Evolutionary conservation across 1,140 invertebrate genomes (phyloP).

Genomic region (Trachelipus rathkii): DNA sequence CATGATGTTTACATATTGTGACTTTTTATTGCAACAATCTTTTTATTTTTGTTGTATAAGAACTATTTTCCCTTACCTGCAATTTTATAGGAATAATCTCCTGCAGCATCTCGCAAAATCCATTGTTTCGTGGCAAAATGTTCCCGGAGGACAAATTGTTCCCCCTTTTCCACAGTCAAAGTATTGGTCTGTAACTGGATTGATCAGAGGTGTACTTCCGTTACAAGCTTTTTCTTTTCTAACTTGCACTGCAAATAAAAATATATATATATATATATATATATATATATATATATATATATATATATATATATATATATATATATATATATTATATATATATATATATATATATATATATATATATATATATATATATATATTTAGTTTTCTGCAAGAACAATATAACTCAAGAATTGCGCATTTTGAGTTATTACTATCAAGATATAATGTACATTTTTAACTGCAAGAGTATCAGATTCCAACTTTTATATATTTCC

Average conservation of each 20-base stretch:
- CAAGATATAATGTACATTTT: too few relatives aligned
- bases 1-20: too few relatives aligned
- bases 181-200: slow-evolving; percentile 65
- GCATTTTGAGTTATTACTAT: too few relatives aligned
- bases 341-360: slow-evolving; percentile 24
- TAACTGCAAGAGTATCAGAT: too few relatives aligned
- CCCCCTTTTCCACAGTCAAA: slow-evolving; percentile 75
- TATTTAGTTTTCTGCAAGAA: too few relatives aligned
- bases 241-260: slow-evolving; percentile 17
- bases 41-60: too few relatives aligned
- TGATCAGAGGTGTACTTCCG: slow-evolving; percentile 69
- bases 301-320: slow-evolving; percentile 1
- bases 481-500: too few relatives aligned
- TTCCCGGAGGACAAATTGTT: slow-evolving; percentile 73
- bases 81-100: slow-evolving; percentile 38
- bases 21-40: too few relatives aligned
- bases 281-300: slow-evolving; percentile 18
- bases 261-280: slow-evolving; percentile 18
- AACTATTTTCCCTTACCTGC: slow-evolving; percentile 24
- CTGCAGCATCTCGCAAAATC: slow-evolving; percentile 72
- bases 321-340: slow-evolving; percentile 5
- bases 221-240: slow-evolving; percentile 62
- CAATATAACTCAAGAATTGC: too few relatives aligned
- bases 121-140: slow-evolving; percentile 75
- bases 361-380: neutral